Percentiles rank a stretch among this genome's conserved stretches.
Evolutionary conservation across 2,113 vertebrate genomes (phyloP).

Genomic region (Tachuris rubrigastra): DNA sequence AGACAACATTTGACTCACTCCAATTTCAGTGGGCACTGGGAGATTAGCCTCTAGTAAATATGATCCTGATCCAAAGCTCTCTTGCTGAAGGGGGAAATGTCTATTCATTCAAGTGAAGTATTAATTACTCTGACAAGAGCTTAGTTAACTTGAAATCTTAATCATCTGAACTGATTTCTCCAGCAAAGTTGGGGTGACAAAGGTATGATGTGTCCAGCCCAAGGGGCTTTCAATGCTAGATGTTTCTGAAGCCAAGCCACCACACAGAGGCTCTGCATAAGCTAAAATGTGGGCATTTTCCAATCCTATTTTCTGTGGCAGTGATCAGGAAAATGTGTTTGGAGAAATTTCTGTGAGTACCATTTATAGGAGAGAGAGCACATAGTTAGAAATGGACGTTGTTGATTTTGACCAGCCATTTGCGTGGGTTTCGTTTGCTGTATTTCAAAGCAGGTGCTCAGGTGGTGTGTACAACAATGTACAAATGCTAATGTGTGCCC

Average conservation of each 20-base stretch:
- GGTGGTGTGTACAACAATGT: not conserved
- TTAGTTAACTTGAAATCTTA: not conserved
- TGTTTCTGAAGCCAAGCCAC: not conserved
- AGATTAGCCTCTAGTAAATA: not conserved
- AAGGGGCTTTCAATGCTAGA: not conserved
- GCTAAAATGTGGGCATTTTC: not conserved
- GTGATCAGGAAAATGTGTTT: not conserved
- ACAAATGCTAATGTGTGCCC: not conserved
- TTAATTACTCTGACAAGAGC: not conserved
- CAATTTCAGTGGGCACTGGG: not conserved
- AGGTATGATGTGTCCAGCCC: not conserved
- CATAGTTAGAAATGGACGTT: not conserved
- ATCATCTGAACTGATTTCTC: not conserved
- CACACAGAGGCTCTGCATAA: not conserved
- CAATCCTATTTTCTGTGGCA: not conserved
- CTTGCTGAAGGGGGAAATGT: not conserved
- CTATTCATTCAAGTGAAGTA: not conserved
- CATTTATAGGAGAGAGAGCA: not conserved
- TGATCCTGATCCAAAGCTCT: not conserved
- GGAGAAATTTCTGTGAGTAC: not conserved
- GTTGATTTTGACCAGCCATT: not conserved
- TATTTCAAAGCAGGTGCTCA: not conserved
- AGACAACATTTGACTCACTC: not conserved
- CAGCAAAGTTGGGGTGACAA: not conserved
- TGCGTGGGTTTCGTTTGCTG: not conserved